Evolutionary conservation across 2,888 invertebrate species (phyloP), one percentile per base, ranked within the genome.

Genomic region (Cantharis rufa): DNA sequence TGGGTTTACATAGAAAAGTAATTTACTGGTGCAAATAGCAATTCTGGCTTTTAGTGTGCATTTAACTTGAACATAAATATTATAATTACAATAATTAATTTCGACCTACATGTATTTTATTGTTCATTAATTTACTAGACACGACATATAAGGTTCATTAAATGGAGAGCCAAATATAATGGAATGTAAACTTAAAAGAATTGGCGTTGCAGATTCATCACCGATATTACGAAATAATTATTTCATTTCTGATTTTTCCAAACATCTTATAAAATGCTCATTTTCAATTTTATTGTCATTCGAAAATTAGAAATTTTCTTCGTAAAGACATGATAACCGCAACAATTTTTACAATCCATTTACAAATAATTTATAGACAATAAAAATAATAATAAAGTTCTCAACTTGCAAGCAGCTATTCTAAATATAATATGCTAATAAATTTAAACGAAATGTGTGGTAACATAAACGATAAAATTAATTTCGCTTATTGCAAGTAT

Each of bases 81-180:
- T 62, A 61, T 68, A 73, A 73, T 73, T 73, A 69, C 32, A 28
- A 32, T 48, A 73, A 68, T 73, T 73, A 73, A 73, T 64, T 68
- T 68, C 21, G 48, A 62, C 16, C 16, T 62, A 61, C 72, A 21
- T 73, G 72, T 62, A n/a, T 18, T 61, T 61, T 24, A 62, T 28
- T 72, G 64, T 27, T 64, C 71, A 32, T 63, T 32, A 72, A 72
- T 28, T 28, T 63, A 21, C 28, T 15, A 15, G 21, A 27, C 15
- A 24, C 15, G 24, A 15, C 62, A 27, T 64, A 32, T 11, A 63
- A 64, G 32, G 71, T 24, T 71, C 61, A 21, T 71, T 71, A 28
- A 71, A 24, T 64, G 63, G 28, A 11, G 15, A 21, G 18, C 15
- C n/a, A 66, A 68, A 24, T 72, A 5, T 24, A 72, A 21, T 28